phyloP scores from a whole-genome alignment of 2,888 invertebrate genomes.

The Lagria hirta region DNA sequence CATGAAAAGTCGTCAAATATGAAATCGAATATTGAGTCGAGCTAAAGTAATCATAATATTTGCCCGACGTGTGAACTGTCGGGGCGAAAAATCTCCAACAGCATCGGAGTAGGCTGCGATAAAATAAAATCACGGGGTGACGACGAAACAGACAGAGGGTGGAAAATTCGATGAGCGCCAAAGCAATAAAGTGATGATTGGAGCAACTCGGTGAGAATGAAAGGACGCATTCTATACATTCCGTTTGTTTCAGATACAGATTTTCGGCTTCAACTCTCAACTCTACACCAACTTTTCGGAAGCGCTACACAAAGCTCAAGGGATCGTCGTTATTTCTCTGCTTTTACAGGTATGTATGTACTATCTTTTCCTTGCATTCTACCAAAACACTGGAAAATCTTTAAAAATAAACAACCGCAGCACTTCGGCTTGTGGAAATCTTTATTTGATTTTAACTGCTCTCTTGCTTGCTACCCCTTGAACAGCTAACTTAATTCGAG shows the following conservation, averaged over 20 bases:
- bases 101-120: conserved; percentile 27
- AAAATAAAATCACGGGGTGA: conserved; percentile 45
- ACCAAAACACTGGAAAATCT: conserved; percentile 1
- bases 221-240: conserved; percentile 42
- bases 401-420: conserved; percentile 3
- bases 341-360: conserved; percentile 86
- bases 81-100: conserved; percentile 29
- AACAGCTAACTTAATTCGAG: neutral
- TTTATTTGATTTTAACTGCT: conserved; percentile 16
- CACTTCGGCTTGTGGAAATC: conserved; percentile 2
- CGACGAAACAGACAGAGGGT: conserved; percentile 46
- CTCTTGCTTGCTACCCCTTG: conserved; percentile 9
- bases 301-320: conserved; percentile 90
- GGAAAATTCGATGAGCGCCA: conserved; percentile 53
- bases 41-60: conserved; percentile 53
- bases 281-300: conserved; percentile 95
- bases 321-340: conserved; percentile 91
- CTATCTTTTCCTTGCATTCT: conserved; percentile 28
- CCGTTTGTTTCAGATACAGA: conserved; percentile 81
- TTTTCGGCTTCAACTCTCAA: conserved; percentile 97
- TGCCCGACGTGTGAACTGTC: conserved; percentile 48
- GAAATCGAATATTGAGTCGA: conserved; percentile 50
- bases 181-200: conserved; percentile 54
- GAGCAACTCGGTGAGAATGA: conserved; percentile 45
- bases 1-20: conserved; percentile 46